Base-by-base conservation (phyloP, 2,797 vertebrate species). In the Yasuhikotakia modesta region DNA sequence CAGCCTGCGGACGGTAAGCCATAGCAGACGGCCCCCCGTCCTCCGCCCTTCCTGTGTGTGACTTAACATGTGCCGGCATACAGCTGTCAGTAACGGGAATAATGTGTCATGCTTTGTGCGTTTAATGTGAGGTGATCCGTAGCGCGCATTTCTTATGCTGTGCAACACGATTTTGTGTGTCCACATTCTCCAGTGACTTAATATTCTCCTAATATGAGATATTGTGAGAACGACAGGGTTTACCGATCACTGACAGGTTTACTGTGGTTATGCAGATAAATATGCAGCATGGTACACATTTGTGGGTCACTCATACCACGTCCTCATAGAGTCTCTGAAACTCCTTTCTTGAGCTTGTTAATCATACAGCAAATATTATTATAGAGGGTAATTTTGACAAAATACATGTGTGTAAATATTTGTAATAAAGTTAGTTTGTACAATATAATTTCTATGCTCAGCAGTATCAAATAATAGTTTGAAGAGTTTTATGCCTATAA, bases 1-100 rank as follows among this genome's bases (percentile, higher is more conserved):
- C 97, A 98, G 81, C 97, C 97, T 0, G 95, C 96, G 0, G 97
- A 99, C 76, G 97, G 96, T 98, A 91, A 96, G 97, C 21, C 1
- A 6, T 0, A 0, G 52, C 12, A 7, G 45, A n/a, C 46, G 16
- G 57, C 43, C 10, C 27, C 39, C 32, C 22, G 53, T 60, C 27
- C 27, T 61, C 58, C 58, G 48, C 35, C 67, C 27, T 64, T 63
- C 43, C 50, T 67, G 48, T 43, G 43, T 67, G 19, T 72, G 14
- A 35, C 58, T 53, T 50, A 70, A 70, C 57, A 58, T 53, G 24
- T 22, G 55, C 50, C 52, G 19, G 16, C 5, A 61, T n/a, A 39
- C 22, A 50, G 66, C 57, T 78, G 75, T 70, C 66, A 63, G 8
- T 61, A 68, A 60, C 27, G 19, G 64, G 65, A 61, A 63, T 70